Evolutionary conservation across 2,797 vertebrate genomes (phyloP).

Genomic region (Lacerta agilis): DNA sequence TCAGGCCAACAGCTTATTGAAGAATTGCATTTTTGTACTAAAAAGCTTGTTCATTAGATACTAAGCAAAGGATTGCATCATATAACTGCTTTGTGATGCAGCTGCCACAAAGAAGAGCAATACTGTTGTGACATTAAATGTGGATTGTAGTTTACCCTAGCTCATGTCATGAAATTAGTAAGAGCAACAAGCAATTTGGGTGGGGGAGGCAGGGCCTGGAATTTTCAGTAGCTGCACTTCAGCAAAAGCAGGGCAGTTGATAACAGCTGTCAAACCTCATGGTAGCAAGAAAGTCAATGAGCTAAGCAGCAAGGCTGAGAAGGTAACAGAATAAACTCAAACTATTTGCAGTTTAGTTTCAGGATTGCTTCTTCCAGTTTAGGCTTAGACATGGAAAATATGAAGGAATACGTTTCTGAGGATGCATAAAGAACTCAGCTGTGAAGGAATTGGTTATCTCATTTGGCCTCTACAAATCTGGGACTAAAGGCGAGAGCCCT

Average conservation of each 20-base stretch:
- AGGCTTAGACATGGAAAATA: background rate
- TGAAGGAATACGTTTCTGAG: background rate
- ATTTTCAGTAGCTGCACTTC: background rate
- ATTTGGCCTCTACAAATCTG: background rate
- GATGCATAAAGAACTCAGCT: background rate
- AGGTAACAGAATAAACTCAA: background rate
- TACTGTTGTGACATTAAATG: background rate
- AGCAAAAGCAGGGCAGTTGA: background rate
- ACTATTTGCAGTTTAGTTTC: background rate
- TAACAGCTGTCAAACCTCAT: background rate
- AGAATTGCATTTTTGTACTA: constrained; percentile 64
- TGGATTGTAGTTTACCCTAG: background rate
- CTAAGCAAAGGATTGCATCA: constrained; percentile 54
- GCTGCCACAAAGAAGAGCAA: constrained; percentile 3
- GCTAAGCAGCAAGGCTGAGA: background rate
- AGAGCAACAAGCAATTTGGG: background rate
- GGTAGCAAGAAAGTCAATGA: background rate
- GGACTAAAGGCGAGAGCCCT: background rate
- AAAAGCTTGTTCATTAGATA: constrained; percentile 54
- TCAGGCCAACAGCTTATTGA: constrained; percentile 55
- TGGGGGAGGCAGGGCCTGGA: background rate
- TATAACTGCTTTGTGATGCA: background rate
- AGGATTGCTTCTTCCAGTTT: background rate
- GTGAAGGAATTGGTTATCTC: background rate
- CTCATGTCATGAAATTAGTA: background rate